Evolutionary conservation across 1,140 invertebrate genomes (phyloP).

Genomic region (Scaptomyza graminum): DNA sequence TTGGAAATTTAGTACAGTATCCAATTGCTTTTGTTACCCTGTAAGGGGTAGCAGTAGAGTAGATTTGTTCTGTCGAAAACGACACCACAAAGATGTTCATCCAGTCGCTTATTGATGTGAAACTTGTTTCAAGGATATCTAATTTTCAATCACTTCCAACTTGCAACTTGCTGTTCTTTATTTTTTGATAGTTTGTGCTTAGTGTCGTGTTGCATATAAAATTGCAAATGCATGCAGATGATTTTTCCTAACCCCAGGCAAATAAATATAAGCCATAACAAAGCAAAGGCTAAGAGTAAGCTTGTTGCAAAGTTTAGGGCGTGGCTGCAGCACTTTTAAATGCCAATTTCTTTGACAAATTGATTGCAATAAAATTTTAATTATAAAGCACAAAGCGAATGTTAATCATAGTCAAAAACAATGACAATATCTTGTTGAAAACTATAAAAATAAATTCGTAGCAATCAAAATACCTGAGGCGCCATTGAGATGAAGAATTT

Average conservation of each 20-base stretch:
- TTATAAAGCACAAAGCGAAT: slow-evolving; percentile 31
- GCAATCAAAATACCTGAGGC: too few species aligned
- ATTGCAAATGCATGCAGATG: slow-evolving; percentile 57
- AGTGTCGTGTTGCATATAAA: slow-evolving; percentile 27
- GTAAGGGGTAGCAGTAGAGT: not conserved
- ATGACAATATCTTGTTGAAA: slow-evolving; percentile 10
- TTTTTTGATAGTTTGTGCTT: slow-evolving; percentile 27
- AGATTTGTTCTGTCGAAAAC: not conserved
- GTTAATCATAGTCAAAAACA: not conserved
- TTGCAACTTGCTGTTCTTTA: not conserved
- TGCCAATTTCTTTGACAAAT: slow-evolving; percentile 42
- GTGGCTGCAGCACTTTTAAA: slow-evolving; percentile 11
- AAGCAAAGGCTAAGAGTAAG: slow-evolving; percentile 24
- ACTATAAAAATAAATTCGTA: not conserved
- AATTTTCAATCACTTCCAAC: not conserved
- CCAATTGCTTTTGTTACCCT: slow-evolving; percentile 58
- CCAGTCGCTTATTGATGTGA: too few species aligned
- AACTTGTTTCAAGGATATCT: slow-evolving; percentile 2
- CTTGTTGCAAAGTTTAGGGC: slow-evolving; percentile 39
- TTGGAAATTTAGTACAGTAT: slow-evolving; percentile 73
- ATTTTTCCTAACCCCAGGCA: slow-evolving; percentile 38
- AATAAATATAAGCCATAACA: slow-evolving; percentile 63
- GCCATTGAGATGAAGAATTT: too few species aligned
- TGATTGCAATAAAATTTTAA: slow-evolving; percentile 22
- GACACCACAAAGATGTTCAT: too few species aligned